A percentile compares a stretch with the other conserved stretches of the same genome.
These are phyloP conservation scores for Melanaphis sacchari DNA, from an alignment of 1,140 invertebrate genomes.

Conservation along the genomic window DNA sequence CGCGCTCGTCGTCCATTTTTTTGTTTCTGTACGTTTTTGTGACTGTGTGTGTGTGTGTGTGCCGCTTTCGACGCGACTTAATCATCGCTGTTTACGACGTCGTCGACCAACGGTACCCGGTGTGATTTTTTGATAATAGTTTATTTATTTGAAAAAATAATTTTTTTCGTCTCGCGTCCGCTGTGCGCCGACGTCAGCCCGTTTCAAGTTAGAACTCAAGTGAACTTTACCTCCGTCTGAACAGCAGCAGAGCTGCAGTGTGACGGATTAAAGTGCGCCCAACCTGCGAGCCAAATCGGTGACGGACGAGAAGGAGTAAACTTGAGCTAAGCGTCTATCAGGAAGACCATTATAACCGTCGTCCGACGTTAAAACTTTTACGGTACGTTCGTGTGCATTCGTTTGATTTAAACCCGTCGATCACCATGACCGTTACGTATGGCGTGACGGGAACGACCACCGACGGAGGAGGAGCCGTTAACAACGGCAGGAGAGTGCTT, in stretches of 20 bases:
- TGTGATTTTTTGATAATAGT: background rate
- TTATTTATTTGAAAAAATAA: background rate
- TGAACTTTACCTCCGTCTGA: background rate
- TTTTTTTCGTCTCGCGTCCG: background rate
- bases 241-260: background rate
- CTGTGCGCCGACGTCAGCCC: background rate
- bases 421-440: slow-evolving; percentile 47
- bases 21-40: background rate
- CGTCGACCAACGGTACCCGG: background rate
- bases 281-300: background rate
- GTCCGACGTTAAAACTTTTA: background rate
- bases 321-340: background rate
- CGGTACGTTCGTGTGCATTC: background rate
- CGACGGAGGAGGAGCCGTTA: background rate
- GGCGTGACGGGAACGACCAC: slow-evolving; percentile 17
- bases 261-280: slow-evolving; percentile 6
- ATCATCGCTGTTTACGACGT: background rate
- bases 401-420: background rate
- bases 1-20: slow-evolving; percentile 52
- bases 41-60: slow-evolving; percentile 4
- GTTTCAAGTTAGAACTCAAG: background rate
- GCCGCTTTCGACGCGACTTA: background rate
- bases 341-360: background rate
- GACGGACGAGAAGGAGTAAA: background rate
- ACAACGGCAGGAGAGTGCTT: slow-evolving; percentile 36